These are phyloP conservation scores for Pilophorus perplexus DNA, from an alignment of 2,888 invertebrate species.

Conservation along the genomic window DNA sequence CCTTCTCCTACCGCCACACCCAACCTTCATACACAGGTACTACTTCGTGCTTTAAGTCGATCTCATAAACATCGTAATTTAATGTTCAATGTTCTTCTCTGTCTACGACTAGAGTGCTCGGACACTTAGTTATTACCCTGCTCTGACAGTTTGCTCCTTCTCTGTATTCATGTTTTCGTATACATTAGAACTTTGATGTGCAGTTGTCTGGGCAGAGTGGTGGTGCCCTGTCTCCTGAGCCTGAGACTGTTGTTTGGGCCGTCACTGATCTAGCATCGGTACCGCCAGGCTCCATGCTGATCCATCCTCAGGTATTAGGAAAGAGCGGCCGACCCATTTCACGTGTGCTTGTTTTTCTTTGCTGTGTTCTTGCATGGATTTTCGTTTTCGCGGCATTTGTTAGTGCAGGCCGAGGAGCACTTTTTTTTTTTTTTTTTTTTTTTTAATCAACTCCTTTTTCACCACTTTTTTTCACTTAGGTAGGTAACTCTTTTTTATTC, in stretches of 20 bases:
- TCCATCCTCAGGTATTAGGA: slow-evolving; percentile 69
- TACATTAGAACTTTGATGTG: slow-evolving; percentile 43
- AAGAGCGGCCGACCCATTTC: no score
- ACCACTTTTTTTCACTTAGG: neutral
- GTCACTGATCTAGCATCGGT: slow-evolving; percentile 82
- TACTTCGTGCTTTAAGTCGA: neutral
- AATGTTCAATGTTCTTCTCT: neutral
- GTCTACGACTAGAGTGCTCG: no score
- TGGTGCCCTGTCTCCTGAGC: slow-evolving; percentile 49
- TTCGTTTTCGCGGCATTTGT: neutral
- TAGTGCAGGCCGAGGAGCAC: neutral
- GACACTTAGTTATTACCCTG: no score
- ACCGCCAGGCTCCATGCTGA: slow-evolving; percentile 82
- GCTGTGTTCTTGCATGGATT: neutral
- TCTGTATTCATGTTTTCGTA: no score
- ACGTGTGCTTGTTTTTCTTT: no score
- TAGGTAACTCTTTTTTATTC: no score
- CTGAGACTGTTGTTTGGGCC: slow-evolving; percentile 69
- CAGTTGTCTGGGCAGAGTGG: slow-evolving; percentile 53
- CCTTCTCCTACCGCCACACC: slow-evolving; percentile 67
- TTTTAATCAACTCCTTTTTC: neutral
- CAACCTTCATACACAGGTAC: slow-evolving; percentile 48
- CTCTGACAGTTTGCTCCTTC: no score
- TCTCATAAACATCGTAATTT: neutral
- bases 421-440: slow-evolving; percentile 27